These are phyloP conservation scores for Aphaenogaster ashmeadi DNA, from an alignment of 1,140 invertebrate genomes.

Conservation along the genomic window DNA sequence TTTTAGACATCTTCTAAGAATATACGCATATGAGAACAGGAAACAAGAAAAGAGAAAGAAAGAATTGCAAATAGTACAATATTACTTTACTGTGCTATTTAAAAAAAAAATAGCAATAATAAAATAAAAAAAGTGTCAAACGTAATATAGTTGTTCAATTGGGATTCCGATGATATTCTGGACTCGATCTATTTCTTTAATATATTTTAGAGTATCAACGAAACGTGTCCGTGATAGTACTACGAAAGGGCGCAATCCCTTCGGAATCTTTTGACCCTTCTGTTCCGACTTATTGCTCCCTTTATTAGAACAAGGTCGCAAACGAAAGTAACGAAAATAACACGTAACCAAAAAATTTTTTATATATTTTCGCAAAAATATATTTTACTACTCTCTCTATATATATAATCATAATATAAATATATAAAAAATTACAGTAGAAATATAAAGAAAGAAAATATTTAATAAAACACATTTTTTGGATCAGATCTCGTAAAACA, in stretches of 20 bases:
- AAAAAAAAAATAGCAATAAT: neutral
- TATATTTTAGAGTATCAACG: neutral
- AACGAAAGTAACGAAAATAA: conserved; percentile 2
- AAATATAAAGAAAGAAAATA: neutral
- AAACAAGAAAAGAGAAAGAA: neutral
- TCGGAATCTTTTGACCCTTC: neutral
- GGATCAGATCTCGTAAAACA: neutral
- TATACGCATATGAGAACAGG: neutral
- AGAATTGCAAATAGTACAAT: neutral
- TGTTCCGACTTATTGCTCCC: neutral
- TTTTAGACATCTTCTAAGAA: neutral
- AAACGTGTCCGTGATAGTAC: neutral
- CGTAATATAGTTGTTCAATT: neutral
- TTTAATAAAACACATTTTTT: neutral
- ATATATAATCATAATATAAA: neutral
- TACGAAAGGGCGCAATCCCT: neutral
- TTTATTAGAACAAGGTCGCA: conserved; percentile 12
- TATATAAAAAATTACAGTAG: neutral
- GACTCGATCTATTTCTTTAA: neutral
- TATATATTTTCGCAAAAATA: neutral
- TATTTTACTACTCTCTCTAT: neutral
- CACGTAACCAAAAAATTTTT: neutral
- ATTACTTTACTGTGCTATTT: neutral
- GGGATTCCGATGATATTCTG: neutral
- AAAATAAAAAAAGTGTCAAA: neutral